A percentile compares a stretch with the other conserved stretches of the same genome.
Evolutionary conservation across 2,888 invertebrate species (phyloP).

Genomic region (Epirrhoe alternata): DNA sequence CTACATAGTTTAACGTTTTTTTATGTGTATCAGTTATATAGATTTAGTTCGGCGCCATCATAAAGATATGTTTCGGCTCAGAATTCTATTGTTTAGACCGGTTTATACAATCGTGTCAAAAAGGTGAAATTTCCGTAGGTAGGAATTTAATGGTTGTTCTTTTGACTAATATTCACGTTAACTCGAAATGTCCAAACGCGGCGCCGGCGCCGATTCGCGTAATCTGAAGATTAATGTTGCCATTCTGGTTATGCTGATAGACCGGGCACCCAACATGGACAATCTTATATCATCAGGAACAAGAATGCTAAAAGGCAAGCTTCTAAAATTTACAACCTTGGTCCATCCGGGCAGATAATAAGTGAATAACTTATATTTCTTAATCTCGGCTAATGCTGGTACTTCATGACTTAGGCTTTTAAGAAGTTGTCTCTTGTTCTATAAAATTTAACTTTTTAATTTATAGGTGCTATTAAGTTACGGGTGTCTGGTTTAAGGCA

Average conservation of each 20-base stretch:
- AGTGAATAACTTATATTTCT: background rate
- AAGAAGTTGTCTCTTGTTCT: background rate
- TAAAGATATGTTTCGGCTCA: conserved; percentile 16
- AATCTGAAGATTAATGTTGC: conserved; percentile 41
- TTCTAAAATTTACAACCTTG: background rate
- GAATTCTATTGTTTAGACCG: conserved; percentile 31
- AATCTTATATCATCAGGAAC: background rate
- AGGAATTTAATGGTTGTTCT: conserved; percentile 31
- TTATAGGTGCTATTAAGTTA: conserved; percentile 36
- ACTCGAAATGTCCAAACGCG: conserved; percentile 34
- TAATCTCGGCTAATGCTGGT: background rate
- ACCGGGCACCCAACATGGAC: background rate
- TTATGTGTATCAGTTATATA: background rate
- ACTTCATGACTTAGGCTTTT: background rate
- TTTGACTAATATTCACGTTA: conserved; percentile 36
- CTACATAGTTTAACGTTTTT: background rate
- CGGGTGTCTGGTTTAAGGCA: conserved; percentile 26
- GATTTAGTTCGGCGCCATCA: conserved; percentile 10
- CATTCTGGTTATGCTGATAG: conserved; percentile 35
- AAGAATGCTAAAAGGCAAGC: background rate
- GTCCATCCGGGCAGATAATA: background rate
- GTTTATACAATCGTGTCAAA: conserved; percentile 36
- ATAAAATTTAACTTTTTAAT: conserved; percentile 35
- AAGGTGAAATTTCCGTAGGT: conserved; percentile 39
- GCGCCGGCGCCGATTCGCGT: conserved; percentile 40